Evolutionary conservation across 2,888 invertebrate species (phyloP).

Genomic region (Melanostoma mellinum): DNA sequence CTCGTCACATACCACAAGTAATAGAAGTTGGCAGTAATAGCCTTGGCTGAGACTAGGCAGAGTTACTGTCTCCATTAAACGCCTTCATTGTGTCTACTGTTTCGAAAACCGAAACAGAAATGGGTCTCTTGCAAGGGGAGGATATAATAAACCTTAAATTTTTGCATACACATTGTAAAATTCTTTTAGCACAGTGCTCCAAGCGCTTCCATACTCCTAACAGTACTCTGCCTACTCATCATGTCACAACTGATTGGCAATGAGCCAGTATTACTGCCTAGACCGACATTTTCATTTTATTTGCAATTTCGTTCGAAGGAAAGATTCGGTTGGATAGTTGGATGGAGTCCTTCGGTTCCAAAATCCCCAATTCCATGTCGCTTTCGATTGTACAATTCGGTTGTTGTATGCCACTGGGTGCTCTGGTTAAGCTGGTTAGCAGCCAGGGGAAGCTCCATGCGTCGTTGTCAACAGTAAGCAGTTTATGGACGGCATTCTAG

Average conservation of each 20-base stretch:
- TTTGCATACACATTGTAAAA: conserved; percentile 62
- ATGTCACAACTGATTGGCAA: conserved; percentile 73
- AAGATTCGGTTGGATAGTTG: conserved; percentile 19
- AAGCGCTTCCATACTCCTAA: conserved; percentile 33
- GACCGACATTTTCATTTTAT: conserved; percentile 66
- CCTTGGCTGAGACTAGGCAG: conserved; percentile 36
- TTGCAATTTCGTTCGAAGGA: conserved; percentile 28
- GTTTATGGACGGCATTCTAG: conserved; percentile 60
- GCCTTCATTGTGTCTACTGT: conserved; percentile 30
- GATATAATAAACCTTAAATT: conserved; percentile 71
- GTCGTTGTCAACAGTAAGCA: conserved; percentile 61
- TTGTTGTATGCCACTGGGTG: conserved; percentile 44
- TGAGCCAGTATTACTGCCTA: conserved; percentile 70
- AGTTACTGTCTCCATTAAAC: conserved; percentile 60
- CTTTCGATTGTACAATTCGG: conserved; percentile 67
- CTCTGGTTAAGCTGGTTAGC: conserved; percentile 63
- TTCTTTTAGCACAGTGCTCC: conserved; percentile 35
- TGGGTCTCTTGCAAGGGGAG: conserved; percentile 46
- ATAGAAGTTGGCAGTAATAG: conserved; percentile 71
- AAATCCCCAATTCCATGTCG: conserved; percentile 70
- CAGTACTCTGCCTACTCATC: conserved; percentile 68
- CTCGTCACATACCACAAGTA: conserved; percentile 68
- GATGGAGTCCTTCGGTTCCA: conserved; percentile 36
- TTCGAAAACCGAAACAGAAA: not conserved
- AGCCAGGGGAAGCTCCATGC: conserved; percentile 36